These are phyloP conservation scores for Alexandromys fortis DNA, from an alignment of 2,113 vertebrate species.

Conservation along the genomic window DNA sequence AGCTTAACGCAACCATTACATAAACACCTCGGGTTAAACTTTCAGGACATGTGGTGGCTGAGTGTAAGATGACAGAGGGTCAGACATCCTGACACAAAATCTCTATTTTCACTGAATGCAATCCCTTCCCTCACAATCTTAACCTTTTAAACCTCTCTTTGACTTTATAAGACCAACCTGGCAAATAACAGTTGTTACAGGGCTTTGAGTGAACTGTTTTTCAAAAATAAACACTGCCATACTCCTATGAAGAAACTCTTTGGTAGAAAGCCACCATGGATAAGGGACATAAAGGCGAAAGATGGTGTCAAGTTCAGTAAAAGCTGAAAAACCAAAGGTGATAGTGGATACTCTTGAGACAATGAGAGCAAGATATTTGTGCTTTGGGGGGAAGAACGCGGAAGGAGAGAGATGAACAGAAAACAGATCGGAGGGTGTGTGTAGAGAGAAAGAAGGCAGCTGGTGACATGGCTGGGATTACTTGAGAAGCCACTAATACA, in stretches of 20 bases:
- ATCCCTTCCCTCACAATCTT: not conserved
- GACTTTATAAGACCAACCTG: not conserved
- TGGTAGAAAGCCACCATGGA: not conserved
- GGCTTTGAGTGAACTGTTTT: not conserved
- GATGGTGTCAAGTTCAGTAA: not conserved
- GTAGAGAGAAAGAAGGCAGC: not conserved
- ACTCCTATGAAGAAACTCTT: not conserved
- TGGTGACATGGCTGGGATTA: not conserved
- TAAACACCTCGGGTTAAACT: not conserved
- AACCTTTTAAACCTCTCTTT: conserved; percentile 17
- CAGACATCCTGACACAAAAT: not conserved
- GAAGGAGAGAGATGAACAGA: not conserved
- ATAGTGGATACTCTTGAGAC: not conserved
- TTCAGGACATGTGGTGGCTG: not conserved
- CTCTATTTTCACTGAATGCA: not conserved
- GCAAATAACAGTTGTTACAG: not conserved
- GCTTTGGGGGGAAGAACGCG: not conserved
- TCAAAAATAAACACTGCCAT: not conserved
- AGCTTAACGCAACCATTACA: not conserved
- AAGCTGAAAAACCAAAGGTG: not conserved
- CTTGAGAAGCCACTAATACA: not conserved
- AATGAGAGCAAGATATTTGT: not conserved
- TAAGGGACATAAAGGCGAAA: not conserved
- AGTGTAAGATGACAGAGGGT: not conserved
- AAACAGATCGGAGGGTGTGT: not conserved